A percentile compares a stretch with the other conserved stretches of the same genome.
phyloP scores from a whole-genome alignment of 2,113 vertebrate species.

The Urocolius indicus region DNA sequence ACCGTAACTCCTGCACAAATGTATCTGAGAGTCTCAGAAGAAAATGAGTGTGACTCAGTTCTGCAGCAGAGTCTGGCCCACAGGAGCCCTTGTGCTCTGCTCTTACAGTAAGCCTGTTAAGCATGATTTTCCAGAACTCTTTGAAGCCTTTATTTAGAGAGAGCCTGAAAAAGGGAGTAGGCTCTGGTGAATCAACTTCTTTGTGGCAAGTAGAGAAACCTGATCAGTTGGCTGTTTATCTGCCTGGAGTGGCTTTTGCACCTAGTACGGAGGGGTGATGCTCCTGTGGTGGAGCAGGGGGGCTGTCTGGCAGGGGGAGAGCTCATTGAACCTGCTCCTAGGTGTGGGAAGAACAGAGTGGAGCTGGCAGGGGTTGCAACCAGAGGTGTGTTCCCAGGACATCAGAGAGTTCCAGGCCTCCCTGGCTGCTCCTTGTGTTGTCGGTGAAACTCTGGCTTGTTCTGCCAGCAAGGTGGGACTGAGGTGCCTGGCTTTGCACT shows the following conservation, averaged over 20 bases:
- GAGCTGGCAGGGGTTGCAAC: background rate
- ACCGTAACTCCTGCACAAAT: background rate
- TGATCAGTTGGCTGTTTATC: constrained; percentile 36
- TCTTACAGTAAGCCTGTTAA: constrained; percentile 53
- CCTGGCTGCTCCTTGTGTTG: background rate
- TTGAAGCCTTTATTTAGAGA: constrained; percentile 68
- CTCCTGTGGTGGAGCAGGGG: background rate
- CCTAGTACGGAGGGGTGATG: background rate
- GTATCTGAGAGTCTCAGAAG: background rate
- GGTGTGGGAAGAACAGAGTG: background rate
- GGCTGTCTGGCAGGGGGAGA: background rate
- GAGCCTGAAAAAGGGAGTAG: constrained; percentile 60
- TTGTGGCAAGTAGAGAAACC: constrained; percentile 59
- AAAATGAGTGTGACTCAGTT: background rate
- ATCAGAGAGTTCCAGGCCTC: background rate
- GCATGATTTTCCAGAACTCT: constrained; percentile 55
- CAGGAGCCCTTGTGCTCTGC: background rate
- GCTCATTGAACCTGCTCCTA: background rate
- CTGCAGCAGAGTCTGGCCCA: background rate
- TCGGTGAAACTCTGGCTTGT: rapidly evolving
- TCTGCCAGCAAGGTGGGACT: background rate
- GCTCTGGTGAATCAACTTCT: constrained; percentile 55
- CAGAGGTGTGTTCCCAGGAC: background rate
- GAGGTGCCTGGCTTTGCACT: background rate
- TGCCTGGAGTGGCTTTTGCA: background rate